Base-by-base conservation (phyloP, 2,797 vertebrate species). In the Malurus leucopterus region DNA sequence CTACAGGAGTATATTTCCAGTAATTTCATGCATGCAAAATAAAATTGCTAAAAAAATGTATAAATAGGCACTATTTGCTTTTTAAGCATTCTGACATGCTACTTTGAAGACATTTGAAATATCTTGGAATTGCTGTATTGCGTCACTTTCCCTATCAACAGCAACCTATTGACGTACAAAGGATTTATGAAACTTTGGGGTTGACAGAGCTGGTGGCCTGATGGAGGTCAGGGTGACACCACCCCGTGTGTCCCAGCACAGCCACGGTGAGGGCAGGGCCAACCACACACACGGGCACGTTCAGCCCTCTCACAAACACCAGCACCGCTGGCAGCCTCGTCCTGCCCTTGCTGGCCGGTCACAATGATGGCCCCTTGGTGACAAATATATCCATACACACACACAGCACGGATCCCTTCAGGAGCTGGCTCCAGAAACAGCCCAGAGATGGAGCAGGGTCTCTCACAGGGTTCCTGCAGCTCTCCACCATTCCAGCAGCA, bases 291-390 rank as follows among this genome's bases (percentile, higher is more conserved):
- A 7, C 6, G n/a, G 49, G 26, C 14, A 8, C 0, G 3, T 26
- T 61, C 54, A 36, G 46, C 11, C n/a, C 24, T 18, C 34, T 5
- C 0, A 0, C 23, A 44, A 68, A 46, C n/a, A 9, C 15, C 12
- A 36, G 29, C 2, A 2, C 5, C 5, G 0, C 7, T 2, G 34
- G 27, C 15, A 26, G 5, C 18, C 18, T 50, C 1, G 0, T 8
- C 27, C 5, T 4, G 4, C 18, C 30, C n/a, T 19, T 0, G 0
- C 46, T 41, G 47, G 5, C 21, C 15, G 3, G 16, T 5, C 19
- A 26, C 36, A 36, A n/a, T 2, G 7, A 13, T 7, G 2, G 13
- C 13, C 15, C 14, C 7, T 24, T 5, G 4, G 18, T 10, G n/a
- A 13, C 46, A 57, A 77, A 51, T 12, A 15, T 0, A 21, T 10